Base-by-base conservation (phyloP, 23 tunicate genomes). In the Trididemnum miniatum region DNA sequence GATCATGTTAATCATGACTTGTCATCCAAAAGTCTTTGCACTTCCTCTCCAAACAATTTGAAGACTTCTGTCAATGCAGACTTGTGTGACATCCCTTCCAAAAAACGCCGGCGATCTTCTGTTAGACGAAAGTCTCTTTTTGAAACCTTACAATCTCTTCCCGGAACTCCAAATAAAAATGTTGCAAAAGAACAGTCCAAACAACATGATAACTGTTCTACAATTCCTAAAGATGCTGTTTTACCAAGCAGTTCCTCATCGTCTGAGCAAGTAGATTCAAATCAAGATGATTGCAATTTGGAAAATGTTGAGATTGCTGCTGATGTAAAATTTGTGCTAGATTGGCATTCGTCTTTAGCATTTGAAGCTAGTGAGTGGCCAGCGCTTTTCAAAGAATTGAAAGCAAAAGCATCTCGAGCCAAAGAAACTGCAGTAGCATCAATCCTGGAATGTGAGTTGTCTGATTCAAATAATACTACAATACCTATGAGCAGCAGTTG, bases 131-230 rank as follows among this genome's bases (percentile, higher is more conserved):
- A 65, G 39, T 80, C 84, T 15, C 30, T 80, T 26, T 31, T 65
- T 39, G 84, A 80, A 65, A 80, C 84, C 1, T 65, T 80, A n/a
- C 84, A 80, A 38, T 65, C 39, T 36, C 18, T 80, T 7, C 34
- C 52, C 0, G 44, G 24, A 3, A 25, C 35, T 31, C 31, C 84
- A 27, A 65, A 35, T 20, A 35, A 32, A 23, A 35, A 24, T 20
- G 32, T 31, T 32, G 7, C 75, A 7, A 15, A 44, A 44, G 54
- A 44, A 44, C n/a, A n/a, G n/a, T n/a, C n/a, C n/a, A 44, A 44
- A 44, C 54, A 44, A 44, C 54, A 7, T 15, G 15, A 9, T 15
- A 44, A 44, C 54, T 44, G 12, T 44, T 15, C 9, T 7, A 9
- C 15, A 7, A 44, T 44, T 44, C 12, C 54, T 7, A 44, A 44